These are phyloP conservation scores for Abrostola tripartita DNA, from an alignment of 2,888 invertebrate species.

Conservation along the genomic window DNA sequence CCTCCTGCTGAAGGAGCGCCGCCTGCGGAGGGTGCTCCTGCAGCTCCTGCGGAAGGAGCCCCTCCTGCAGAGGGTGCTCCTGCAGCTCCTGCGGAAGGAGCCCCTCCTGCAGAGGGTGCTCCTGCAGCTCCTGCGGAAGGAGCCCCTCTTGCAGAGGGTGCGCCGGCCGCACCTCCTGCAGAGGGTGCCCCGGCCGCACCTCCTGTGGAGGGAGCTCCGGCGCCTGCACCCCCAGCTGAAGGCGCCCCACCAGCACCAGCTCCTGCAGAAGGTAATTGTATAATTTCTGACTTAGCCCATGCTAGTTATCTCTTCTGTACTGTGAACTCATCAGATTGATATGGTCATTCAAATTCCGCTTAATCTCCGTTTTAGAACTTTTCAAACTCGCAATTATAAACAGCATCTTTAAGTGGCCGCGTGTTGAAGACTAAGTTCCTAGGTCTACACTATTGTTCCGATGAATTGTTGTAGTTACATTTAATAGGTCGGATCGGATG, in stretches of 20 bases:
- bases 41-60: slow-evolving; percentile 45
- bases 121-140: slow-evolving; percentile 38
- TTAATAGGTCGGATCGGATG: too few species aligned
- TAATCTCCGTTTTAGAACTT: too few species aligned
- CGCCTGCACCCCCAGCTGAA: slow-evolving; percentile 55
- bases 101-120: slow-evolving; percentile 60
- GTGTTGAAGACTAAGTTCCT: too few species aligned
- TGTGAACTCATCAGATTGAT: too few species aligned
- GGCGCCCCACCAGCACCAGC: slow-evolving; percentile 61
- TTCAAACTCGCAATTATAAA: too few species aligned
- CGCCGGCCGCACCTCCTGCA: slow-evolving; percentile 45
- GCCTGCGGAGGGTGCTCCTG: slow-evolving; percentile 64
- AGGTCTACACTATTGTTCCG: too few species aligned
- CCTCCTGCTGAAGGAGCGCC: slow-evolving; percentile 54
- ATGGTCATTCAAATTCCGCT: too few species aligned
- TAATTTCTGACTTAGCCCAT: not conserved
- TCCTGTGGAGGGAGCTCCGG: slow-evolving; percentile 65
- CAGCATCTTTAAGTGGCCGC: too few species aligned
- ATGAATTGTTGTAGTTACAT: too few species aligned
- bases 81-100: slow-evolving; percentile 12
- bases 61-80: slow-evolving; percentile 44
- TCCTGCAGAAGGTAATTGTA: slow-evolving; percentile 64
- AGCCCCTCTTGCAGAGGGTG: slow-evolving; percentile 51
- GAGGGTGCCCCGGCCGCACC: slow-evolving; percentile 49
- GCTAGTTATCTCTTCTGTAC: too few species aligned